phyloP scores from a whole-genome alignment of 30 jellyfish, hydroid and myxozoan species.

The Aurelia aurita complex sp. Pacific region DNA sequence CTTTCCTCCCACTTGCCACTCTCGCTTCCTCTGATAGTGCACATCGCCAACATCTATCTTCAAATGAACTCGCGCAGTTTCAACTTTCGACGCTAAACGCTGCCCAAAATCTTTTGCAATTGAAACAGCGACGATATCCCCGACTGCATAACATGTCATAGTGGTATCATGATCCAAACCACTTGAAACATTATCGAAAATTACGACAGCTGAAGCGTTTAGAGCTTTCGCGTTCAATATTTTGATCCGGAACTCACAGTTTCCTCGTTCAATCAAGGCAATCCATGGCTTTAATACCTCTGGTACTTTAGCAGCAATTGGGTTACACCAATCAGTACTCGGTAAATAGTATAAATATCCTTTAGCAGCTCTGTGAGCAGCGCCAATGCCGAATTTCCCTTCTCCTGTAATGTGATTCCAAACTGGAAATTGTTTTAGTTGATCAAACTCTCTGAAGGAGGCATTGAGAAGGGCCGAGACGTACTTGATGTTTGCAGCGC shows the following conservation, averaged over 20 bases:
- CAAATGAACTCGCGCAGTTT: conserved; percentile 1
- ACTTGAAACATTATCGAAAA: conserved; percentile 55
- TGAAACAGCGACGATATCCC: conserved; percentile 68
- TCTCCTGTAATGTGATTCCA: conserved; percentile 39
- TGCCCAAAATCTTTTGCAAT: conserved; percentile 40
- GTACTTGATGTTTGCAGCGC: not conserved
- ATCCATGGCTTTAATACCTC: conserved; percentile 70
- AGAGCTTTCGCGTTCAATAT: conserved; percentile 63
- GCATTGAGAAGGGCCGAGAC: conserved; percentile 58
- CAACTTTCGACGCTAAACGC: conserved; percentile 10
- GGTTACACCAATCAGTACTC: conserved; percentile 61
- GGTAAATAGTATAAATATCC: conserved; percentile 43
- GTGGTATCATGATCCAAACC: not conserved
- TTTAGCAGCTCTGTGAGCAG: conserved; percentile 25
- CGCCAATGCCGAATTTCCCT: conserved; percentile 69
- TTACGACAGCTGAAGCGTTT: conserved; percentile 92
- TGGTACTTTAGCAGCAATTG: conserved; percentile 9
- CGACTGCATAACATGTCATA: conserved; percentile 45
- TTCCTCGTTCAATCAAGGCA: conserved; percentile 84
- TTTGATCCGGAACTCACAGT: conserved; percentile 62
- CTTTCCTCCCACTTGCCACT: conserved; percentile 86
- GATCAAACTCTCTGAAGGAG: conserved; percentile 46
- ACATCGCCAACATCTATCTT: conserved; percentile 62
- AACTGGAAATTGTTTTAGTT: conserved; percentile 1
- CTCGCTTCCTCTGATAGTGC: conserved; percentile 38